Conservation (phyloP, 2,888 invertebrate genomes). For the Platerodrilus igneus region DNA sequence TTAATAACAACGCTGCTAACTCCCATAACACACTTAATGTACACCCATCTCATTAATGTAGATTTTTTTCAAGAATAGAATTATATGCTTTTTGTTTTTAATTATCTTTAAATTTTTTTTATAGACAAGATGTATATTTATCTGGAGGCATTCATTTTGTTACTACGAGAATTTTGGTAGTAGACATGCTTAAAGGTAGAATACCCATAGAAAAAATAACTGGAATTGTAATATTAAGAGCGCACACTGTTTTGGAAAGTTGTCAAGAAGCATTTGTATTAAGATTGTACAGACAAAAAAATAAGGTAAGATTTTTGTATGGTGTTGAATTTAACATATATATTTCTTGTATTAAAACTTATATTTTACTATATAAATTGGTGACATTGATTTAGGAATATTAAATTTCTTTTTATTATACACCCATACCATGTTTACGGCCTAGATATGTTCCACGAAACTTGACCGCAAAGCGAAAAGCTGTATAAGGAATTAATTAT, state of each 20-base stretch:
- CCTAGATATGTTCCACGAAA: too few relatives aligned
- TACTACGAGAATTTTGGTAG: constrained; percentile 89
- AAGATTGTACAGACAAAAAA: constrained; percentile 84
- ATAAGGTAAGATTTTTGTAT: constrained; percentile 65
- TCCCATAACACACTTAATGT: too few relatives aligned
- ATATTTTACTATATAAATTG: too few relatives aligned
- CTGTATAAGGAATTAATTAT: too few relatives aligned
- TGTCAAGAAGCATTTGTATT: constrained; percentile 95
- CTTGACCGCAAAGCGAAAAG: too few relatives aligned
- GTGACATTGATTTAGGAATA: too few relatives aligned
- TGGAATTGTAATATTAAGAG: constrained; percentile 86
- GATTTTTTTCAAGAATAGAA: background rate
- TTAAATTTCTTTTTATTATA: too few relatives aligned
- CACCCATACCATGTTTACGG: too few relatives aligned
- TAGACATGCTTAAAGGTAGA: constrained; percentile 88
- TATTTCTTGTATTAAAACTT: too few relatives aligned
- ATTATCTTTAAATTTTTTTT: constrained; percentile 21
- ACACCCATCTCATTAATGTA: too few relatives aligned
- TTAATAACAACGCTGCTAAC: too few relatives aligned
- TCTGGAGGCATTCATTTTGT: constrained; percentile 94
- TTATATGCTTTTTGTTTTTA: background rate
- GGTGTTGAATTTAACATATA: too few relatives aligned
- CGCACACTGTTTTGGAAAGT: constrained; percentile 82
- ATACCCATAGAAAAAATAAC: constrained; percentile 85
- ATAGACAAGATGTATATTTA: constrained; percentile 77